Percentiles rank a stretch among this genome's conserved stretches.
Evolutionary conservation across 2,888 invertebrate genomes (phyloP).

Genomic region (Pantelozetes paolii): DNA sequence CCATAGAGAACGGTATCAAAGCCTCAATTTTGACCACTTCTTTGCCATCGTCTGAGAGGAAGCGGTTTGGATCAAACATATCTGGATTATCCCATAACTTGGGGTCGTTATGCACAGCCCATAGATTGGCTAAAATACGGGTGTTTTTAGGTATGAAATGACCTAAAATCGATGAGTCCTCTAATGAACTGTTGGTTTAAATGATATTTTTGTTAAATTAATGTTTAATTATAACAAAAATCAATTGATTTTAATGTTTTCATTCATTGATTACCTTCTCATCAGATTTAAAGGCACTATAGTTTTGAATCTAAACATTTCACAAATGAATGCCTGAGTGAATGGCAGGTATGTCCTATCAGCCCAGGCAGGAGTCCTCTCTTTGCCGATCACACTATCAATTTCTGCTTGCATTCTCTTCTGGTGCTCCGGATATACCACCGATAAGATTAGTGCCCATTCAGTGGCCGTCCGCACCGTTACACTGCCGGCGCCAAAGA

Average conservation of each 20-base stretch:
- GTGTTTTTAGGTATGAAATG: slow-evolving; percentile 46
- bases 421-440: slow-evolving; percentile 61
- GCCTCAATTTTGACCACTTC: slow-evolving; percentile 43
- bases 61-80: slow-evolving; percentile 46
- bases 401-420: slow-evolving; percentile 61
- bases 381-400: slow-evolving; percentile 59
- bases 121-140: slow-evolving; percentile 46
- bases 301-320: slow-evolving; percentile 69
- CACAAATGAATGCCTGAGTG: slow-evolving; percentile 70
- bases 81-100: slow-evolving; percentile 46
- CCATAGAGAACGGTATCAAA: slow-evolving; percentile 46
- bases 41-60: slow-evolving; percentile 45
- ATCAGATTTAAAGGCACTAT: slow-evolving; percentile 47
- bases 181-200: slow-evolving; percentile 43
- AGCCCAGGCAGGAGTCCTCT: slow-evolving; percentile 54
- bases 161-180: slow-evolving; percentile 44
- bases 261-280: slow-evolving; percentile 44
- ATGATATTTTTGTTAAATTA: no score
- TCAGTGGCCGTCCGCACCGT: slow-evolving; percentile 46
- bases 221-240: not conserved
- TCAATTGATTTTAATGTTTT: no score
- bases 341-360: slow-evolving; percentile 71
- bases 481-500: slow-evolving; percentile 48
- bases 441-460: slow-evolving; percentile 58
- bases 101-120: slow-evolving; percentile 47